These are phyloP conservation scores for Macropodus opercularis DNA, from an alignment of 2,797 vertebrate genomes.

Conservation along the genomic window DNA sequence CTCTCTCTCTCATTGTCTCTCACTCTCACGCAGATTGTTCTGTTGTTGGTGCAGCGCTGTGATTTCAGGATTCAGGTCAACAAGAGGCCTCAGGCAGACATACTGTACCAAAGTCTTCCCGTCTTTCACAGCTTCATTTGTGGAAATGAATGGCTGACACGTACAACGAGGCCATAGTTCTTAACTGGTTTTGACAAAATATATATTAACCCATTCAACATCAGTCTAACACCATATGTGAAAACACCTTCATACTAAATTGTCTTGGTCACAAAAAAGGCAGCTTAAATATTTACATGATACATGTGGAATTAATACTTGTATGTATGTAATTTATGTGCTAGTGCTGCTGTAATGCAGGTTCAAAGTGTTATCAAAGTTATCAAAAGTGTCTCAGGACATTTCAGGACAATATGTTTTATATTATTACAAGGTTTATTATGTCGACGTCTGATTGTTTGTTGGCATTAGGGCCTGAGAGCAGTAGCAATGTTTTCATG, in stretches of 20 bases:
- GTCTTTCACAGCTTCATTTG: constrained; percentile 69
- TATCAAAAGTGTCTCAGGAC: no score
- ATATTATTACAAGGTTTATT: no score
- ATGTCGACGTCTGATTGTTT: no score
- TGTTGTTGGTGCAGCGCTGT: constrained; percentile 61
- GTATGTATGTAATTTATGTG: no score
- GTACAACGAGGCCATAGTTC: constrained; percentile 32
- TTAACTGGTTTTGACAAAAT: constrained; percentile 43
- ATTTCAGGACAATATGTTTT: no score
- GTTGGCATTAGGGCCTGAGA: no score
- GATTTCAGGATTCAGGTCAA: constrained; percentile 82
- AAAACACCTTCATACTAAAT: constrained; percentile 24
- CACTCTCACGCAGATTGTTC: constrained; percentile 16
- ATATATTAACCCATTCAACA: constrained; percentile 49
- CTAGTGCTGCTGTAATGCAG: no score
- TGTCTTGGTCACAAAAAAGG: constrained; percentile 18
- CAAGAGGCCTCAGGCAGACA: constrained; percentile 69
- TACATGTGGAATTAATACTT: background rate
- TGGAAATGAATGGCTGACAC: constrained; percentile 57
- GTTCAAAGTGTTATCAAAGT: no score
- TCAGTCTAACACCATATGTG: constrained; percentile 27
- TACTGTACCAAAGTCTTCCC: constrained; percentile 67
- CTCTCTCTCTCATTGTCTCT: no score
- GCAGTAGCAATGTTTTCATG: no score
- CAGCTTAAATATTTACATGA: constrained; percentile 9